Base-by-base conservation (phyloP, 2,113 vertebrate genomes). In the Plecturocebus donacophilus region DNA sequence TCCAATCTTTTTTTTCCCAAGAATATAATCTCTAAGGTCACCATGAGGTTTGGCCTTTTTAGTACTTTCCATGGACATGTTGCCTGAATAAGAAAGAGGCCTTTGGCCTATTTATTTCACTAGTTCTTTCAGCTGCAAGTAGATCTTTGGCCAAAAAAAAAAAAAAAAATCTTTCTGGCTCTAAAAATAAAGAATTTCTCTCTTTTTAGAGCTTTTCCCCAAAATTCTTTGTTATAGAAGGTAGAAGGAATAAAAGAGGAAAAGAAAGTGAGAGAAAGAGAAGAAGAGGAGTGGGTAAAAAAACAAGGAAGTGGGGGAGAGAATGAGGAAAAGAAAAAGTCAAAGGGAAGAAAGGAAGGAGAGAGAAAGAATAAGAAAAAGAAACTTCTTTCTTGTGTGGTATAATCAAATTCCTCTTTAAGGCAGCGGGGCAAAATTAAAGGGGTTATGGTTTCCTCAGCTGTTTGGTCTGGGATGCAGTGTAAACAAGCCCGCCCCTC, bases 91-190 rank as follows among this genome's bases (percentile, higher is more conserved):
- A 98, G 88, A 97, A 94, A 95, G 82, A 98, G 94, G 96, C 93
- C 96, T 98, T 98, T 98, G 94, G 70, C 98, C 97, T 95, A 96
- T 97, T 98, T 98, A 96, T 96, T 98, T 98, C 98, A 97, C 97
- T 97, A 98, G 83, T 97, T 98, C 92, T 98, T 98, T 98, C 97
- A 98, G 96, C 96, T 84, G 93, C 97, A 98, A 97, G 96, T 91
- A 96, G 93, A 97, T 97, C 49, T 97, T 97, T 97, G 91, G 94
- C 96, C 97, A 90, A 87, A 85, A 58, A 97, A 92, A 66, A 8
- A 64, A 8, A 87, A 61, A 96, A 89, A 96, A 90, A 86, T 40
- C 17, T 23, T 90, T 58, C 79, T 92, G 54, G 61, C 86, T 96
- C 49, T 83, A 83, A 97, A 98, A 97, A 75, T 76, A 76, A 91